A percentile compares a stretch with the other conserved stretches of the same genome.
phyloP scores from a whole-genome alignment of 2,888 invertebrate species.

The Myopa testacea region DNA sequence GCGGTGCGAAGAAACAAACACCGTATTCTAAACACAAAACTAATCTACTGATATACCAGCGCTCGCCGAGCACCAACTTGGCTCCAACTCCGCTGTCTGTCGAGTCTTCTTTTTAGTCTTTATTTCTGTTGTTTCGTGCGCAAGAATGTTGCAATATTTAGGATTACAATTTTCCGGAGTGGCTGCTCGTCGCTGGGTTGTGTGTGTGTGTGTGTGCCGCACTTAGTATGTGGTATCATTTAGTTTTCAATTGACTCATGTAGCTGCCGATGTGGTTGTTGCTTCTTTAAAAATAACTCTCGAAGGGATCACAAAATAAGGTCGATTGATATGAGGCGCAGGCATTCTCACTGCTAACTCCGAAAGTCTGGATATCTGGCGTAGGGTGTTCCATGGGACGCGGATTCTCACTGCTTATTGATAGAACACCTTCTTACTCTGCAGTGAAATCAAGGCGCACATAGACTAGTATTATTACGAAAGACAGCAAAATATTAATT shows the following conservation, averaged over 20 bases:
- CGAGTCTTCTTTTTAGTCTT: not conserved
- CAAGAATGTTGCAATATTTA: constrained; percentile 11
- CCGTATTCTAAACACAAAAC: too few species aligned
- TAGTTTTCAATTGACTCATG: constrained; percentile 21
- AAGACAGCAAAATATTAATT: not conserved
- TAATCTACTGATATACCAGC: too few species aligned
- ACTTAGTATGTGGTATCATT: constrained; percentile 39
- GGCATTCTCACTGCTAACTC: not conserved
- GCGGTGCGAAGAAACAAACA: too few species aligned
- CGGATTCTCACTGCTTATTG: too few species aligned
- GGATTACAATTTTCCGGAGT: constrained; percentile 4
- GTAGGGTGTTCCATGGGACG: not conserved
- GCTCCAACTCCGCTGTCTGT: too few species aligned
- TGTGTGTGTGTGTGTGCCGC: constrained; percentile 26
- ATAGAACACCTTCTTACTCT: too few species aligned
- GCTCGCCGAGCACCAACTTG: too few species aligned
- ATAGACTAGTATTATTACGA: not conserved
- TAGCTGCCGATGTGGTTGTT: constrained; percentile 4
- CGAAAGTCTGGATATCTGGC: not conserved
- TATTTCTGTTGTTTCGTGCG: not conserved
- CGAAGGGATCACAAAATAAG: constrained; percentile 47
- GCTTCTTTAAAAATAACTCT: constrained; percentile 38
- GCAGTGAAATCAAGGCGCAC: not conserved
- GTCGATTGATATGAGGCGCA: constrained; percentile 47
- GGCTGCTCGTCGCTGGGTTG: not conserved